Evolutionary conservation across 2,797 vertebrate genomes (phyloP), one percentile per base, ranked within the genome.

Genomic region (Echeneis naucrates): DNA sequence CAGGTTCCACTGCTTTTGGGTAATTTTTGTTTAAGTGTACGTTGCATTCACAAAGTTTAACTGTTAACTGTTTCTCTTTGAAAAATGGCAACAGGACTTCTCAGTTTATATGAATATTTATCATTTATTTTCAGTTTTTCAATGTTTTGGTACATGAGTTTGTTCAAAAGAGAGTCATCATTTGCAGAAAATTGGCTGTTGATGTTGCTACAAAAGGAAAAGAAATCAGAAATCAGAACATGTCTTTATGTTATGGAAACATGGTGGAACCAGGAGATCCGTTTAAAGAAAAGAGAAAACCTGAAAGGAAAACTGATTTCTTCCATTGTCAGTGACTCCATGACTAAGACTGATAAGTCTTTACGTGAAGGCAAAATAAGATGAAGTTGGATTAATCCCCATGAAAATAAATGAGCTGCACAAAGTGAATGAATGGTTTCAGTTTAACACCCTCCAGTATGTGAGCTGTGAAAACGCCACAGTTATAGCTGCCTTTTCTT

Each of bases 401-500:
- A 14, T 12, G 44, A 62, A n/a, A 40, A 33, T 13, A 45, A 45
- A 71, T 30, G 48, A 11, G 8, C 24, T 19, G 38, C 38, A 68
- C 24, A 2, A 24, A 57, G 14, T 16, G 9, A 42, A 72, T 62
- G 8, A 57, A 37, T 10, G 10, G 53, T 52, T 53, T n/a, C 32
- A 38, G 54, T 32, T 8, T 53, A 23, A 70, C 5, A 7, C 74
- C 60, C 50, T 75, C 58, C 54, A 51, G 67, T 77, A 35, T 81
- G 23, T 74, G 63, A 27, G 19, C 33, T 40, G 53, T 62, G 47
- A n/a, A 16, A 47, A 72, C 75, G 72, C 55, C 76, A 51, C 68
- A 76, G 50, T 75, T 74, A 66, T 82, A 88, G 86, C 86, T 90
- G 90, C 85, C 87, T 70, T 87, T 80, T 65, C 13, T 74, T 52